Conservation (phyloP, 2,888 invertebrate species). For the Caenorhabditis uteleia region DNA sequence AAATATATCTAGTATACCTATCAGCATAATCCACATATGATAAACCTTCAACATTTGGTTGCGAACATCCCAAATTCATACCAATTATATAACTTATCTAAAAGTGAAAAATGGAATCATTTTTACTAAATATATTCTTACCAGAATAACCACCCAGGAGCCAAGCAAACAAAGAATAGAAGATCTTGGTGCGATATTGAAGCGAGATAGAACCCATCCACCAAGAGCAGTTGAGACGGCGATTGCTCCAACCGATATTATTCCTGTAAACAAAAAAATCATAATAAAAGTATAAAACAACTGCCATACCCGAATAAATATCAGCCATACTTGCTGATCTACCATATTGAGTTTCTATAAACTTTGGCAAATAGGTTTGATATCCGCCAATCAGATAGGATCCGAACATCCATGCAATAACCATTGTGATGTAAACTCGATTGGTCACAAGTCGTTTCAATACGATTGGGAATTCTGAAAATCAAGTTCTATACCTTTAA, state of each 20-base stretch:
- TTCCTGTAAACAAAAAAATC: slow-evolving; percentile 26
- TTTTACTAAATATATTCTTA: not conserved
- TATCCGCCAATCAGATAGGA: slow-evolving; percentile 52
- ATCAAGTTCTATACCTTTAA: too few species aligned
- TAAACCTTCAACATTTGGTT: slow-evolving; percentile 40
- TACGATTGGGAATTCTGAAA: slow-evolving; percentile 63
- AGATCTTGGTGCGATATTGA: slow-evolving; percentile 46
- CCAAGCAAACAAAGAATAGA: slow-evolving; percentile 46
- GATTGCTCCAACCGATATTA: slow-evolving; percentile 60
- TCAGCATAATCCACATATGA: slow-evolving; percentile 28
- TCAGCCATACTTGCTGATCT: slow-evolving; percentile 78
- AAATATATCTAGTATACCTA: slow-evolving; percentile 4
- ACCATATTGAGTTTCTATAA: slow-evolving; percentile 80
- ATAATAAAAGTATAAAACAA: not conserved
- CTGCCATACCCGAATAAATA: slow-evolving; percentile 75
- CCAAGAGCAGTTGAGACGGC: slow-evolving; percentile 61
- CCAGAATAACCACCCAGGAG: slow-evolving; percentile 51
- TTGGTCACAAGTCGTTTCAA: slow-evolving; percentile 76
- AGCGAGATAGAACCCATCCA: slow-evolving; percentile 54
- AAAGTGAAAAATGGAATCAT: slow-evolving; percentile 10
- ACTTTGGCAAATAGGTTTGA: slow-evolving; percentile 78
- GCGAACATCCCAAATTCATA: slow-evolving; percentile 48
- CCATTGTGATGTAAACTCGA: slow-evolving; percentile 77
- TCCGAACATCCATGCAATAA: slow-evolving; percentile 76
- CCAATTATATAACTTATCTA: slow-evolving; percentile 49